Evolutionary conservation across 2,797 vertebrate genomes (phyloP).

Genomic region (Parauchenoglanis punctatus): DNA sequence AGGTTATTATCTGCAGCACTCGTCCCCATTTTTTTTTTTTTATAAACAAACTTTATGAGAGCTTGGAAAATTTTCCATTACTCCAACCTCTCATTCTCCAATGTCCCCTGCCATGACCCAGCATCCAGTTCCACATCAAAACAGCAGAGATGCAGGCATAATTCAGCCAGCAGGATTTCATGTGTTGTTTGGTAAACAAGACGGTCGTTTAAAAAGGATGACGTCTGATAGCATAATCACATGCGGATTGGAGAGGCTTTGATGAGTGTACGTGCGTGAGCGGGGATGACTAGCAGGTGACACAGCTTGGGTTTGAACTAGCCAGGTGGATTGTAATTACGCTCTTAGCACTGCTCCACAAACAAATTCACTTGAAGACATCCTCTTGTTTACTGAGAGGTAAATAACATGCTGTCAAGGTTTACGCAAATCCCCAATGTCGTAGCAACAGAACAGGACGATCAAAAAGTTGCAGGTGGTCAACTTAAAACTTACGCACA

Average conservation of each 20-base stretch:
- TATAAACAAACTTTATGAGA: not conserved
- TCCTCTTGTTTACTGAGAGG: constrained; percentile 50
- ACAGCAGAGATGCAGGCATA: constrained; percentile 20
- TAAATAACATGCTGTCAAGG: constrained; percentile 46
- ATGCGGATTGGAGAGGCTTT: constrained; percentile 1
- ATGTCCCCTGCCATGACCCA: not conserved
- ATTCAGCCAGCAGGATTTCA: constrained; percentile 34
- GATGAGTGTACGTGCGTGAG: constrained; percentile 41
- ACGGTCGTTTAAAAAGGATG: constrained; percentile 38
- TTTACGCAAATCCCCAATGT: constrained; percentile 44
- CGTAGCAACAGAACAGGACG: constrained; percentile 10
- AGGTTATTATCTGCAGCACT: constrained; percentile 59
- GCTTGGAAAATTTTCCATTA: not conserved
- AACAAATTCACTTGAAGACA: constrained; percentile 51
- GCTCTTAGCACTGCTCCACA: constrained; percentile 45
- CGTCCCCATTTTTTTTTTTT: constrained; percentile 38
- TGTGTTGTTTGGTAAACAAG: constrained; percentile 49
- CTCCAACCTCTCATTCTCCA: not conserved
- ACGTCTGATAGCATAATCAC: constrained; percentile 38
- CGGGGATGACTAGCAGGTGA: constrained; percentile 30
- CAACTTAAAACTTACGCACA: not conserved
- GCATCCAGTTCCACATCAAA: constrained; percentile 31
- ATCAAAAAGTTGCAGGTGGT: not conserved
- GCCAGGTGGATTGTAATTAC: constrained; percentile 50
- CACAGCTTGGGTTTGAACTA: constrained; percentile 28